Base-by-base conservation (phyloP, 2,888 invertebrate species). In the Trilocha varians region DNA sequence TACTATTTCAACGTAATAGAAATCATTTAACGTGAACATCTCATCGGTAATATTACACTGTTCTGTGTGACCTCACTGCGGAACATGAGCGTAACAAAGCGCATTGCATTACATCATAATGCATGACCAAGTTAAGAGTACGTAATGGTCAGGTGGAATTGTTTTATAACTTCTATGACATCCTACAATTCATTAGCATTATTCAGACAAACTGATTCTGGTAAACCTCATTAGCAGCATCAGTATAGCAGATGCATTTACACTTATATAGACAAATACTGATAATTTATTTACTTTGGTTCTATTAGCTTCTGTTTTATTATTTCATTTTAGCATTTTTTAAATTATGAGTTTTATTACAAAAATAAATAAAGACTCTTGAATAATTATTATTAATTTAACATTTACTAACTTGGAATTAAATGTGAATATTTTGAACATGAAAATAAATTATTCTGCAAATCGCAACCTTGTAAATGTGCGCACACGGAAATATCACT, bases 401-500 rank as follows among this genome's bases (percentile, higher is more conserved):
- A n/a, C n/a, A n/a, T n/a, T n/a, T n/a, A n/a, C n/a, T n/a, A n/a
- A 4, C 1, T 25, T 25, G 25, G 11, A 11, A 9, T 25, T 25
- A 9, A 25, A 25, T 2, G 2, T 25, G 6, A 9, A 25, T 3
- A 9, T 25, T 2, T n/a, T n/a, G n/a, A n/a, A 25, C 25, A 5
- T 25, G 2, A 11, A 25, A 25, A 25, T 25, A 2, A 25, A 25
- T 25, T 25, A 25, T 25, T 25, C 25, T 25, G 25, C 6, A 25
- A 34, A 14, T 44, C 32, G 38, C 36, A 50, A 43, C 47, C 46
- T 50, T 47, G 45, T 39, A 38, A 40, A 33, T 36, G 47, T 45
- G 36, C 43, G 39, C 16, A 50, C 38, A 25, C 53, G 56, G 53
- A 64, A 59, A 58, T 61, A 49, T 52, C 50, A 53, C 39, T 46